These are phyloP conservation scores for Xenentodon cancila DNA, from an alignment of 2,797 vertebrate species.

Conservation along the genomic window DNA sequence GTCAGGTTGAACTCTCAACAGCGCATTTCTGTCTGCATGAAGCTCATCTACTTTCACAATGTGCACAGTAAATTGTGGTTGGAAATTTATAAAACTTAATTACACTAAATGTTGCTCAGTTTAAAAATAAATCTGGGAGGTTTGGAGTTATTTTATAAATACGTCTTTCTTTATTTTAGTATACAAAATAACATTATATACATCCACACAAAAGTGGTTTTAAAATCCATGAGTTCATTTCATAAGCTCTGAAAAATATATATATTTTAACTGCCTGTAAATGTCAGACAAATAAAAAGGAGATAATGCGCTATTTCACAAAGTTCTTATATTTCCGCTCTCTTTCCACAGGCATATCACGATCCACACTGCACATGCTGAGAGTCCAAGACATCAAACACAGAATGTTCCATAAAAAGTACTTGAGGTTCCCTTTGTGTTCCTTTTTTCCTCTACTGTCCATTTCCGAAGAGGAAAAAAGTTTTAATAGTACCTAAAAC, in stretches of 20 bases:
- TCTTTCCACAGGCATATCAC: slow-evolving; percentile 65
- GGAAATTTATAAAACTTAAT: slow-evolving; percentile 42
- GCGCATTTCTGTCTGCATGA: slow-evolving; percentile 44
- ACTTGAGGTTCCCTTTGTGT: slow-evolving; percentile 79
- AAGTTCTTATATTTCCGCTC: slow-evolving; percentile 65
- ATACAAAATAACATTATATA: slow-evolving; percentile 95
- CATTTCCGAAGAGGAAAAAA: slow-evolving; percentile 50
- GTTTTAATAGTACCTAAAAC: slow-evolving; percentile 47
- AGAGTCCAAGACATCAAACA: slow-evolving; percentile 67
- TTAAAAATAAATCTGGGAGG: slow-evolving; percentile 25
- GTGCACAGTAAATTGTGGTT: slow-evolving; percentile 43
- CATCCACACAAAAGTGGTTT: slow-evolving; percentile 93
- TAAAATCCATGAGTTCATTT: slow-evolving; percentile 79
- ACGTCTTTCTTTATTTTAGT: slow-evolving; percentile 92
- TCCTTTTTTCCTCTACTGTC: slow-evolving; percentile 63
- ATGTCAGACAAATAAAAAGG: slow-evolving; percentile 61
- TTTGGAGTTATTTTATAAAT: slow-evolving; percentile 91
- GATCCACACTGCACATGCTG: slow-evolving; percentile 61
- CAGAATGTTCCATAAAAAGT: slow-evolving; percentile 67
- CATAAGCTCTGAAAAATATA: slow-evolving; percentile 75
- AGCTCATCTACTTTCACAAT: slow-evolving; percentile 22
- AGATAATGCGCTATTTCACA: slow-evolving; percentile 71
- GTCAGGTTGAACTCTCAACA: slow-evolving; percentile 46
- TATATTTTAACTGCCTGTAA: slow-evolving; percentile 62
- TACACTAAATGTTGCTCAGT: slow-evolving; percentile 35